Evolutionary conservation across 2,888 invertebrate species (phyloP).

Genomic region (Lissocephala sabroskyi): DNA sequence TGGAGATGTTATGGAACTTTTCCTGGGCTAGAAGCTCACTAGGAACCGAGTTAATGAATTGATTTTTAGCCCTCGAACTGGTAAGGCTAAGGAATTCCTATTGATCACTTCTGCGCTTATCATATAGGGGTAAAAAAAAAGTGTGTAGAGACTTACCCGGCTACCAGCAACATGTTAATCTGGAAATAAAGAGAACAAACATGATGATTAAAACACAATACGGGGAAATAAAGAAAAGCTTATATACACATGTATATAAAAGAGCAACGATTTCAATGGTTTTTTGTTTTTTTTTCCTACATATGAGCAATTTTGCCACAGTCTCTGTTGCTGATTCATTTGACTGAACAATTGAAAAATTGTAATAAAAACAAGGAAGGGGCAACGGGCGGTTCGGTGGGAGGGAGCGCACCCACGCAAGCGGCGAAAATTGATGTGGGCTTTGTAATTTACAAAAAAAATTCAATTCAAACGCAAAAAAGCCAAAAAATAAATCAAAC

Average conservation of each 20-base stretch:
- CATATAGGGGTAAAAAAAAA: background rate
- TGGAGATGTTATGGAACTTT: too few relatives aligned
- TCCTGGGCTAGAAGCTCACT: too few relatives aligned
- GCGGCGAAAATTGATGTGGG: conserved; percentile 45
- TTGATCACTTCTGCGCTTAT: too few relatives aligned
- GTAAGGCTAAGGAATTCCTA: too few relatives aligned
- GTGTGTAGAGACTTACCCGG: conserved; percentile 33
- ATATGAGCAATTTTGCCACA: background rate
- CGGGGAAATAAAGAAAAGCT: background rate
- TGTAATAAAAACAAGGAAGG: conserved; percentile 15
- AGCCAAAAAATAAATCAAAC: too few relatives aligned
- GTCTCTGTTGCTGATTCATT: conserved; percentile 6
- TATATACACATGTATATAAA: too few relatives aligned
- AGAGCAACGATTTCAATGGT: background rate
- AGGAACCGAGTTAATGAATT: too few relatives aligned
- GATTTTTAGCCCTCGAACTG: too few relatives aligned
- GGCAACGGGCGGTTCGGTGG: background rate
- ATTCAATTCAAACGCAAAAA: conserved; percentile 36
- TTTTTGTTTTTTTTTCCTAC: background rate
- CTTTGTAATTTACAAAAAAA: conserved; percentile 46
- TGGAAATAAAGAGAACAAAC: conserved; percentile 26
- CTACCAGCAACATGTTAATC: conserved; percentile 42
- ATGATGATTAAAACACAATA: background rate
- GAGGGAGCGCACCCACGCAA: conserved; percentile 22
- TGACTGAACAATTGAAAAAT: conserved; percentile 22